Percentiles rank a stretch among this genome's conserved stretches.
Conservation (phyloP, 2,888 invertebrate species). For the Euplexia lucipara region DNA sequence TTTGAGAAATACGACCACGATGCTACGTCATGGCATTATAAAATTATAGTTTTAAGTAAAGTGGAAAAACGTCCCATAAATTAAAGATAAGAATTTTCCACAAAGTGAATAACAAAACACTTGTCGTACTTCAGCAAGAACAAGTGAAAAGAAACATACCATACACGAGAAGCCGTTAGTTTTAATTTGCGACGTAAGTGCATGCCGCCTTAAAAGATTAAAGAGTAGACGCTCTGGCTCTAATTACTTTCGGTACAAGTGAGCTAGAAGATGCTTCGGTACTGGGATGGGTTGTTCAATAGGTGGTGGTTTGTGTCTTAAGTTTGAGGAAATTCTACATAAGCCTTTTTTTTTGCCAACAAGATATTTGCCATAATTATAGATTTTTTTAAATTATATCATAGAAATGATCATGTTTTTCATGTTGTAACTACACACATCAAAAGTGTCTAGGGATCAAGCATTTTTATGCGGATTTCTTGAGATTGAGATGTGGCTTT, state of each 20-base stretch:
- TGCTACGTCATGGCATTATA: too few species aligned
- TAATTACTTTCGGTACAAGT: constrained; percentile 55
- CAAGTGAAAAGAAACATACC: constrained; percentile 40
- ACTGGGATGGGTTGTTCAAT: constrained; percentile 6
- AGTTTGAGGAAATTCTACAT: not conserved
- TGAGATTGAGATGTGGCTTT: too few species aligned
- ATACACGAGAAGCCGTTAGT: constrained; percentile 39
- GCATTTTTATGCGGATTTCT: too few species aligned
- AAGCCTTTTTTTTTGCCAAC: too few species aligned
- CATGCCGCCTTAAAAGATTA: constrained; percentile 60
- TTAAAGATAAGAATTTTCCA: not conserved
- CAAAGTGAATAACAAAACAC: constrained; percentile 7
- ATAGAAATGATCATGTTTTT: too few species aligned
- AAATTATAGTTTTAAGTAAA: too few species aligned
- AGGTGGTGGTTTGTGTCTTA: not conserved
- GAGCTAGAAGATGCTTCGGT: constrained; percentile 1
- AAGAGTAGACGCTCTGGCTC: constrained; percentile 34
- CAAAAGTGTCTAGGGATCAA: too few species aligned
- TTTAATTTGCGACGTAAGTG: constrained; percentile 61
- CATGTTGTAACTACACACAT: too few species aligned
- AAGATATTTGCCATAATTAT: too few species aligned
- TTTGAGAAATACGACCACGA: too few species aligned
- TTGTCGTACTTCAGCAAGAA: constrained; percentile 14
- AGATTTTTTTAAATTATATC: too few species aligned
- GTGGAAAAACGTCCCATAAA: too few species aligned